Evolutionary conservation across 2,888 invertebrate genomes (phyloP), one percentile per base, ranked within the genome.

Genomic region (Dryadula phaetusa): DNA sequence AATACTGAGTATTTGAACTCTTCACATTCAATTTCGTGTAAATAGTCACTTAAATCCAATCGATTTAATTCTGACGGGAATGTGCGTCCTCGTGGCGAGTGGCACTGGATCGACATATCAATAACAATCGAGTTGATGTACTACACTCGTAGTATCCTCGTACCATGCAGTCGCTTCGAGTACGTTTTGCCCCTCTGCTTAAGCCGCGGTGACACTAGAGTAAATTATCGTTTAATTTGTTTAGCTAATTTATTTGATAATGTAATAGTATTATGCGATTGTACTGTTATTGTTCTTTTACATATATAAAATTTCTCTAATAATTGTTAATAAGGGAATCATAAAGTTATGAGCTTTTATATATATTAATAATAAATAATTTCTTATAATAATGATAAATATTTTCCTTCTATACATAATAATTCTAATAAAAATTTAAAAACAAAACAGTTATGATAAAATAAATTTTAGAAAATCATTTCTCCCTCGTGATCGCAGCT

Each of bases 71-170:
- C 58, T 64, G 66, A 64, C 66, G 69, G 65, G 68, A 69, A 66
- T 73, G 72, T 63, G 66, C 53, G 72, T 70, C 66, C 70, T 75
- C 70, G 69, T 71, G 65, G 67, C 69, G 63, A 74, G 73, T 69
- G 70, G 73, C 67, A 70, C 66, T 73, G 75, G 73, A 69, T 71
- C 72, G 74, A 77, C 79, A 81, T 80, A 81, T 83, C 82, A 81
- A 84, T 84, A 83, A 82, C 83, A 82, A 79, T 83, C 81, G 75
- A 74, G 73, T 75, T 77, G 76, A 80, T 76, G 77, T 75, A 78
- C 80, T 78, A 76, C 76, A 73, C 76, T 78, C 73, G 75, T 71
- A 64, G 68, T 63, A 67, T 69, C 64, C 69, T 67, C 70, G 69
- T 62, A 69, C 64, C 61, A 65, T 65, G 64, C 69, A 62, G 58